Evolutionary conservation across 1,140 invertebrate species (phyloP).

Genomic region (Diorhabda carinulata): DNA sequence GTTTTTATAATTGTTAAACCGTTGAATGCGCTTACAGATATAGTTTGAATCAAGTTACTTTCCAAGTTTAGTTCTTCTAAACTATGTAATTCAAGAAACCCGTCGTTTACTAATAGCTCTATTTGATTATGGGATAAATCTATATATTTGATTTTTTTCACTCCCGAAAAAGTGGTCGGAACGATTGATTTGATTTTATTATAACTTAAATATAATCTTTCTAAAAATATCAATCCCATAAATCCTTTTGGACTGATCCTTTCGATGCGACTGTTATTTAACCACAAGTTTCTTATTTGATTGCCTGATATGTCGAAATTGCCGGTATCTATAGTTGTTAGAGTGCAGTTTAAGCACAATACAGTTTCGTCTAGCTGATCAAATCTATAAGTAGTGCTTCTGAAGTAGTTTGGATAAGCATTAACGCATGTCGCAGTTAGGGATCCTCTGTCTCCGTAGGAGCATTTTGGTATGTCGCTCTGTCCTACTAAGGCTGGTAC

Average conservation of each 20-base stretch:
- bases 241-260: conserved; percentile 35
- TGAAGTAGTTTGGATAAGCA: conserved; percentile 39
- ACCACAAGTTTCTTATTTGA: conserved; percentile 38
- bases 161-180: conserved; percentile 39
- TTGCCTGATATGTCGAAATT: conserved; percentile 45
- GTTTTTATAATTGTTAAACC: conserved; percentile 52
- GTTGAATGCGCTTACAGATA: conserved; percentile 58
- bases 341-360: conserved; percentile 39
- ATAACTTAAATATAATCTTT: conserved; percentile 34
- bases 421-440: conserved; percentile 45
- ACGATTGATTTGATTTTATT: conserved; percentile 40
- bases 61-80: conserved; percentile 57
- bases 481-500: conserved; percentile 5
- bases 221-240: conserved; percentile 41
- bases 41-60: conserved; percentile 54
- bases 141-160: conserved; percentile 38
- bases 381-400: conserved; percentile 41
- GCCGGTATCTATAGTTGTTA: conserved; percentile 34
- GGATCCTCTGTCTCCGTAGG: conserved; percentile 44
- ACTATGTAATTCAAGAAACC: conserved; percentile 40
- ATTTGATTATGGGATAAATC: conserved; percentile 39
- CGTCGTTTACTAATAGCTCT: conserved; percentile 31
- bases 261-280: conserved; percentile 34
- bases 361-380: conserved; percentile 46
- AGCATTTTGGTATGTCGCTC: conserved; percentile 37